Base-by-base conservation (phyloP, 2,113 vertebrate genomes). In the Mobula hypostoma region DNA sequence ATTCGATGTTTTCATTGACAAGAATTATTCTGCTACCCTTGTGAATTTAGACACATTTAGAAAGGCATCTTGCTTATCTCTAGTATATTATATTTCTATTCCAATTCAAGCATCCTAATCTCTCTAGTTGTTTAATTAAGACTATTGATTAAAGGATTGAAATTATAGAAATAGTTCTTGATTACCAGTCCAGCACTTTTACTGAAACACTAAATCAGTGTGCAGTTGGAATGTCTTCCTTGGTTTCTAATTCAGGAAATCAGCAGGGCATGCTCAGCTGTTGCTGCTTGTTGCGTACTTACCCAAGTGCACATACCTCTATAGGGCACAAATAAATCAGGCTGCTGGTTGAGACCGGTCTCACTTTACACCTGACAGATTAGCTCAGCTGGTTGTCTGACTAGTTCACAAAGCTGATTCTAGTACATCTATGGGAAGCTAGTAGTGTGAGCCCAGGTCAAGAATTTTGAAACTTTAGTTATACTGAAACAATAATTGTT, bases 241-340 rank as follows among this genome's bases (percentile, higher is more conserved):
- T 93, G 68, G 68, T 76, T 93, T 93, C 74, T 74, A 27, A 48
- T 48, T 48, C 48, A 48, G 48, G 48, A 48, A 48, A 74, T 93
- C 91, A 93, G 66, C 32, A 27, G 32, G 32, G 36, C 68, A 72
- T 92, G 68, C 29, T 93, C 90, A 93, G 66, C 91, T 93, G 91
- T 93, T 93, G 66, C 70, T 93, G 91, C 72, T 93, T 93, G 91
- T 19, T 36, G 72, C 91, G 76, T 66, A 15, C 9, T 74, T 12
- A 27, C 36, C 91, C 91, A 74, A 70, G 12, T 74, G 68, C 61
- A 32, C 85, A 90, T 63, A 66, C 61, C 68, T 90, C 27, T 19
- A 32, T 24, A 90, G 85, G 40, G 32, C 27, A 56, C 68, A 93
- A 72, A 36, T 93, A 74, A 93, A 93, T 93, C 66, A 74, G 29